A percentile compares a stretch with the other conserved stretches of the same genome.
phyloP scores from a whole-genome alignment of 2,888 invertebrate species.

The Parnassius smintheus region DNA sequence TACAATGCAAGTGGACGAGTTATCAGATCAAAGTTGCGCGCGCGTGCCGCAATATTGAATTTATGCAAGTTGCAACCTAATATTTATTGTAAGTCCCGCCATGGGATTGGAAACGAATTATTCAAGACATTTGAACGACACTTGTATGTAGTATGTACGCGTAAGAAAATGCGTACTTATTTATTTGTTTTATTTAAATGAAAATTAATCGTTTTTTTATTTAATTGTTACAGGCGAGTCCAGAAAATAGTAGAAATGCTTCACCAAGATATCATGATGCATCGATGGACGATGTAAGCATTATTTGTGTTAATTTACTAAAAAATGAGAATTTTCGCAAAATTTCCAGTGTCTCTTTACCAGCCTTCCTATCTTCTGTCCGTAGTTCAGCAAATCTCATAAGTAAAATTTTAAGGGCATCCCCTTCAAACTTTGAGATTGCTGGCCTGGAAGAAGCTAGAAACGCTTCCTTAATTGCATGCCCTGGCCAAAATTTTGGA shows the following conservation, averaged over 20 bases:
- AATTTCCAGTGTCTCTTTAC: too few relatives aligned
- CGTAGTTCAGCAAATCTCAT: too few relatives aligned
- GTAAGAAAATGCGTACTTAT: neutral
- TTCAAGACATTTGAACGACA: slow-evolving; percentile 15
- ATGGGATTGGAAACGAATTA: slow-evolving; percentile 9
- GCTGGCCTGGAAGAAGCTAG: too few relatives aligned
- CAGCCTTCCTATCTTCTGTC: too few relatives aligned
- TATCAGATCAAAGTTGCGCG: slow-evolving; percentile 25
- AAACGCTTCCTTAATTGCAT: too few relatives aligned
- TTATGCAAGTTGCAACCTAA: slow-evolving; percentile 16
- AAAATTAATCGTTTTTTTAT: slow-evolving; percentile 4
- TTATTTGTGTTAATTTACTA: slow-evolving; percentile 1
- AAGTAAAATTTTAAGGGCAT: too few relatives aligned
- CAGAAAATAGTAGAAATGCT: slow-evolving; percentile 76
- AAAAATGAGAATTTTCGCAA: too few relatives aligned
- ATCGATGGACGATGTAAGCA: slow-evolving; percentile 76
- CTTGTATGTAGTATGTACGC: neutral
- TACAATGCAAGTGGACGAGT: slow-evolving; percentile 18
- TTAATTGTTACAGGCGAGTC: slow-evolving; percentile 73
- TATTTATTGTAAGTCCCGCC: slow-evolving; percentile 13
- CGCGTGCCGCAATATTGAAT: slow-evolving; percentile 23
- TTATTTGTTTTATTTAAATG: neutral
- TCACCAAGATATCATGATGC: slow-evolving; percentile 75
- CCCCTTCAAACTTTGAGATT: too few relatives aligned
- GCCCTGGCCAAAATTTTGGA: too few relatives aligned